Conservation (phyloP, 1,140 invertebrate species). For the Sminthurinus signatus region DNA sequence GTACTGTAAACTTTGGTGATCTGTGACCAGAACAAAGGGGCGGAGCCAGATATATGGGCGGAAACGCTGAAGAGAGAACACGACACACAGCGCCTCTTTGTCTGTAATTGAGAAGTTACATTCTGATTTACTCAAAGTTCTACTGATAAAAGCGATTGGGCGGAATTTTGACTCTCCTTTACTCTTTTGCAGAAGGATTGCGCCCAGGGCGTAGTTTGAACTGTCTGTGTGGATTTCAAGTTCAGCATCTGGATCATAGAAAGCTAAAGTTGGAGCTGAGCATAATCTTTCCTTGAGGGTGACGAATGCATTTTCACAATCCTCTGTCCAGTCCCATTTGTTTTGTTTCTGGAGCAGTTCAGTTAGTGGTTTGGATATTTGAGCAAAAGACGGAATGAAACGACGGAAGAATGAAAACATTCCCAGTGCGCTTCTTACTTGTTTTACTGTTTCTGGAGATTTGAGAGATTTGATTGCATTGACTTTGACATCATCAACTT, state of each 20-base stretch:
- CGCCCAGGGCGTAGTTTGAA: neutral
- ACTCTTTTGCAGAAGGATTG: slow-evolving; percentile 40
- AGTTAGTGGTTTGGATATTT: neutral
- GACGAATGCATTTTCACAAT: slow-evolving; percentile 11
- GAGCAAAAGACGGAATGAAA: slow-evolving; percentile 33
- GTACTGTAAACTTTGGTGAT: slow-evolving; percentile 15
- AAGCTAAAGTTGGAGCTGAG: neutral
- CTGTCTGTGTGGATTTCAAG: neutral
- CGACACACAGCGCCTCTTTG: slow-evolving; percentile 48
- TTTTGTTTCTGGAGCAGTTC: neutral
- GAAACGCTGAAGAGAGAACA: slow-evolving; percentile 49
- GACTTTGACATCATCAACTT: slow-evolving; percentile 44
- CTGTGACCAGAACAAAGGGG: slow-evolving; percentile 8
- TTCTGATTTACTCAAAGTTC: slow-evolving; percentile 44
- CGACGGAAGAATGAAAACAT: slow-evolving; percentile 39
- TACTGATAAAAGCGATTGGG: slow-evolving; percentile 32
- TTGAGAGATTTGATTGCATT: slow-evolving; percentile 41
- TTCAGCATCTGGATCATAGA: neutral
- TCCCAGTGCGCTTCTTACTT: neutral
- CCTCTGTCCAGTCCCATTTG: neutral
- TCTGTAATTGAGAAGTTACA: slow-evolving; percentile 48
- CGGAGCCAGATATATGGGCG: slow-evolving; percentile 13
- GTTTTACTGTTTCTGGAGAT: neutral
- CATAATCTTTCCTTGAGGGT: neutral
- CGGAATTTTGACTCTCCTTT: slow-evolving; percentile 41